Evolutionary conservation across 1,140 invertebrate genomes (phyloP).

Genomic region (Macrobrachium rosenbergii): DNA sequence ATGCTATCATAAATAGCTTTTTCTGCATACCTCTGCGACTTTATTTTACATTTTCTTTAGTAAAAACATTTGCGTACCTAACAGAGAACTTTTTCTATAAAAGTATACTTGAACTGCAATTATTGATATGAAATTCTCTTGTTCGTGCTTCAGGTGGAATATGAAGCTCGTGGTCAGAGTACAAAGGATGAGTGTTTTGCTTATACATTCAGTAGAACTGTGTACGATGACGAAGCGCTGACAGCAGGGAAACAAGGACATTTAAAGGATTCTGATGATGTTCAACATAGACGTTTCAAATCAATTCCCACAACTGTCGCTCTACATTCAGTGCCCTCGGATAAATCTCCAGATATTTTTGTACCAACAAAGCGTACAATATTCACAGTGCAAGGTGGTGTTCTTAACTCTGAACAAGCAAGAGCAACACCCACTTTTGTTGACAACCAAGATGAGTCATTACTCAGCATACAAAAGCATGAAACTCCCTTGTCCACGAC

Average conservation of each 20-base stretch:
- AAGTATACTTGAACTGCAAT: not conserved
- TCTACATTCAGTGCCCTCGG: not conserved
- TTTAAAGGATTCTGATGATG: slow-evolving; percentile 4
- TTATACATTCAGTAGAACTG: slow-evolving; percentile 43
- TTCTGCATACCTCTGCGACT: too few species aligned
- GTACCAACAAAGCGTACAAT: slow-evolving; percentile 55
- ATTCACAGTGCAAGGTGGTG: slow-evolving; percentile 46
- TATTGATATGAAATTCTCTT: not conserved
- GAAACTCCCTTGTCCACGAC: too few species aligned
- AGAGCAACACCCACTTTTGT: slow-evolving; percentile 54
- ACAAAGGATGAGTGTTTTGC: slow-evolving; percentile 48
- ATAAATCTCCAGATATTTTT: slow-evolving; percentile 53
- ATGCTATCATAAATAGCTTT: too few species aligned
- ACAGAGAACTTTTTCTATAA: not conserved
- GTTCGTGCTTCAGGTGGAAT: slow-evolving; percentile 33
- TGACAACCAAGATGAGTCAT: slow-evolving; percentile 45
- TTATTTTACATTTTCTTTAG: too few species aligned
- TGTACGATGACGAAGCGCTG: slow-evolving; percentile 48
- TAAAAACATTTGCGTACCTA: too few species aligned
- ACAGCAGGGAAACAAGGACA: slow-evolving; percentile 23
- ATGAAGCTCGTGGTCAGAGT: slow-evolving; percentile 43
- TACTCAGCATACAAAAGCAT: too few species aligned
- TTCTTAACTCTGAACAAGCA: slow-evolving; percentile 43
- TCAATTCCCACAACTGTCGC: not conserved
- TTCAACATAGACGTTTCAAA: not conserved